Evolutionary conservation across 2,888 invertebrate genomes (phyloP).

Genomic region (Caenorhabditis sulstoni): DNA sequence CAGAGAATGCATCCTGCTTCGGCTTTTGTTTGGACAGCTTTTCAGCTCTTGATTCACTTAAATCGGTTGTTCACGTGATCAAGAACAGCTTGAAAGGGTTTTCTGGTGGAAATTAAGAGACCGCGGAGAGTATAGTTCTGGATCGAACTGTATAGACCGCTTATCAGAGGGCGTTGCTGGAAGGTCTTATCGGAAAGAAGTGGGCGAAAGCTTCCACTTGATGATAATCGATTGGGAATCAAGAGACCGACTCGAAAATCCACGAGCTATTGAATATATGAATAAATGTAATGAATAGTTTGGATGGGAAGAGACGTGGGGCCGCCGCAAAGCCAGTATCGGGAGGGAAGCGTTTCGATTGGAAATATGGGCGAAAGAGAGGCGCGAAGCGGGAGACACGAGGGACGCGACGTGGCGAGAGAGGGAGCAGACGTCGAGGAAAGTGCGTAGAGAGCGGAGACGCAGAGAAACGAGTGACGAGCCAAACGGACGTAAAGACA

Average conservation of each 20-base stretch:
- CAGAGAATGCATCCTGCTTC: background rate
- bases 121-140: slow-evolving; percentile 3
- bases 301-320: slow-evolving; percentile 17
- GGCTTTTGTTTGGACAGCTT: slow-evolving; percentile 47
- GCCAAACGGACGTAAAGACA: slow-evolving; percentile 19
- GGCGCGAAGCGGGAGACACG: slow-evolving; percentile 26
- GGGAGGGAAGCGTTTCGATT: slow-evolving; percentile 47
- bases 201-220: background rate
- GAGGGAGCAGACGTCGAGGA: slow-evolving; percentile 19
- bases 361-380: slow-evolving; percentile 38
- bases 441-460: slow-evolving; percentile 19
- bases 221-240: slow-evolving; percentile 20
- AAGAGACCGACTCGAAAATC: background rate
- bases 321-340: slow-evolving; percentile 40
- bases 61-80: background rate
- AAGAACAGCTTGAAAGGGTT: slow-evolving; percentile 1
- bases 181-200: slow-evolving; percentile 16
- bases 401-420: slow-evolving; percentile 44
- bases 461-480: slow-evolving; percentile 38
- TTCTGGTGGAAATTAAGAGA: background rate
- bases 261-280: slow-evolving; percentile 24
- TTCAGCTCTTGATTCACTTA: background rate
- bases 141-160: background rate
- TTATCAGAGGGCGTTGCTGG: slow-evolving; percentile 41
- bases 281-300: slow-evolving; percentile 42